Conservation (phyloP, 2,888 invertebrate species). For the Ariolimax columbianus region DNA sequence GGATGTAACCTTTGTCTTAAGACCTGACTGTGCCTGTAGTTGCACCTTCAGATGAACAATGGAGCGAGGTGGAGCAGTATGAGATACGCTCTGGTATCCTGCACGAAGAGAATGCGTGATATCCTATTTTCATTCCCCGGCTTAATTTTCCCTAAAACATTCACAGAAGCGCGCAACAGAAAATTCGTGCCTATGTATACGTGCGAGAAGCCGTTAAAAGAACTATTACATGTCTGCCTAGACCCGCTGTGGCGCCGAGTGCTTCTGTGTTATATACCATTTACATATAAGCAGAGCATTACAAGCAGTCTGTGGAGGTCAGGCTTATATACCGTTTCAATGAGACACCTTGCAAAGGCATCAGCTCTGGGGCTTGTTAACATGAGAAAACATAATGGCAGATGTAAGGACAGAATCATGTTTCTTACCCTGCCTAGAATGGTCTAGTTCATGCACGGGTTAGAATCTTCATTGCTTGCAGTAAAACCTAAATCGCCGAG, state of each 20-base stretch:
- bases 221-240: slow-evolving; percentile 14
- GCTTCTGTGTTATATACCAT: slow-evolving; percentile 10
- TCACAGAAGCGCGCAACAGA: neutral
- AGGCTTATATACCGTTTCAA: neutral
- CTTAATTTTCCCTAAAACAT: neutral
- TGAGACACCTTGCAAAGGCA: neutral
- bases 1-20: neutral
- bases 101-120: neutral
- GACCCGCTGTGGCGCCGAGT: neutral
- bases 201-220: neutral
- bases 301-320: neutral
- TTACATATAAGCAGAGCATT: neutral
- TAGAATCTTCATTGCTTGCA: neutral
- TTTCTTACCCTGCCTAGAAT: neutral
- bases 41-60: neutral
- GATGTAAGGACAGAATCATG: neutral
- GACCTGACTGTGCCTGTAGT: neutral
- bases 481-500: neutral
- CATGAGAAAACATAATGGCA: neutral
- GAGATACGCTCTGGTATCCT: neutral
- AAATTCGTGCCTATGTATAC: neutral
- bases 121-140: neutral
- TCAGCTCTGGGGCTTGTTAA: neutral
- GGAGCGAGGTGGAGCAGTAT: neutral
- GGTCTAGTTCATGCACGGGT: neutral